These are phyloP conservation scores for Xylota sylvarum DNA, from an alignment of 2,888 invertebrate genomes.

Conservation along the genomic window DNA sequence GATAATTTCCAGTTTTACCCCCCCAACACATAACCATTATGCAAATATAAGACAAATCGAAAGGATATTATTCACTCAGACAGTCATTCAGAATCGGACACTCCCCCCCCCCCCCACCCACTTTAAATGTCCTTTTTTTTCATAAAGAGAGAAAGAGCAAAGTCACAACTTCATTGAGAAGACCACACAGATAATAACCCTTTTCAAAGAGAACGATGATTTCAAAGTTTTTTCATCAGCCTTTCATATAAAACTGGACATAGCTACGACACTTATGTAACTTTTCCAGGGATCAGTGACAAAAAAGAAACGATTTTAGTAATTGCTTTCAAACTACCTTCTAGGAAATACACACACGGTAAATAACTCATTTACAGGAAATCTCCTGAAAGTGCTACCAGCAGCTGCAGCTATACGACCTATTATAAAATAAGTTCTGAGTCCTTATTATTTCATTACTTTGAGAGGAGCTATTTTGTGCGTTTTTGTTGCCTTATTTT, in stretches of 20 bases:
- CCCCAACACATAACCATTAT: slow-evolving; percentile 47
- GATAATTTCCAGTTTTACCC: slow-evolving; percentile 35
- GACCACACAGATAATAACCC: not conserved
- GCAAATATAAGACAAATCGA: slow-evolving; percentile 62
- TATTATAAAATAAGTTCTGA: slow-evolving; percentile 62
- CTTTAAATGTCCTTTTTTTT: slow-evolving; percentile 10
- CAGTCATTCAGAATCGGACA: slow-evolving; percentile 28
- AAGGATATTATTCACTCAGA: slow-evolving; percentile 54
- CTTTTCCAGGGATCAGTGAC: slow-evolving; percentile 11
- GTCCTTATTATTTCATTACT: slow-evolving; percentile 66
- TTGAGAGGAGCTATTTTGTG: slow-evolving; percentile 32
- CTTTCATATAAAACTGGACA: slow-evolving; percentile 18
- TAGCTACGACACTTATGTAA: slow-evolving; percentile 33
- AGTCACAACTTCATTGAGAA: slow-evolving; percentile 31
- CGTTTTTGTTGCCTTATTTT: not conserved
- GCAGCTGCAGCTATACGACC: slow-evolving; percentile 1
- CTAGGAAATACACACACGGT: slow-evolving; percentile 4
- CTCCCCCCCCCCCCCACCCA: not conserved
- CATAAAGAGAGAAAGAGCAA: slow-evolving; percentile 4
- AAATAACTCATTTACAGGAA: slow-evolving; percentile 48
- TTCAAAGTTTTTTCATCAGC: not conserved
- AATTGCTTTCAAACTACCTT: slow-evolving; percentile 42
- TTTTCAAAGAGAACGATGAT: slow-evolving; percentile 11
- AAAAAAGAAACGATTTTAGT: slow-evolving; percentile 22
- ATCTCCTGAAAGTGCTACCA: slow-evolving; percentile 17